Evolutionary conservation across 2,113 vertebrate genomes (phyloP), one percentile per base, ranked within the genome.

Genomic region (Poeciliopsis retropinna): DNA sequence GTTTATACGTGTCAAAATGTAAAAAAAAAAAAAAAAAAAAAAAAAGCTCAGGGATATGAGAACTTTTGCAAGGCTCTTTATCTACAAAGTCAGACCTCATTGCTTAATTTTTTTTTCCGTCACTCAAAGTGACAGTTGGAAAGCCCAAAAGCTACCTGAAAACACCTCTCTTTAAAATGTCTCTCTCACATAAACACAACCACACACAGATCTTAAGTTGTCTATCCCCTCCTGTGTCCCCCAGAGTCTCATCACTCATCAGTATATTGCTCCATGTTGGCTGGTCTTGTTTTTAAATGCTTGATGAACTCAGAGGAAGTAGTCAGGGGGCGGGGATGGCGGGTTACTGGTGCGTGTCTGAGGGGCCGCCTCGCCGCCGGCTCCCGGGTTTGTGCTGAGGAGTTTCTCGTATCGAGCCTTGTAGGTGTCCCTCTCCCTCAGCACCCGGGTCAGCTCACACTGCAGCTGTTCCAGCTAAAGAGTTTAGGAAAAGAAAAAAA

Each of bases 361-460:
- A 22, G 81, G 92, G 64, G 90, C 82, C 28, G 91, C 82, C 29
- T 93, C 91, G 37, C 78, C 83, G n/a, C 54, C 73, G 0, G 83
- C 69, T 62, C 85, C 60, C 31, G 92, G 91, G 80, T 85, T 91
- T 0, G 93, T 85, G 80, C 86, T 85, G 80, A 95, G 84, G 39
- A 95, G 93, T 88, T 95, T 95, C 92, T 95, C 95, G 22, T 94
- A 95, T 57, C 94, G 94, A 69, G 95, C 90, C 85, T 95, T 95
- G 91, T 95, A 95, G 79, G 94, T 86, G 82, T 95, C 95, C 72
- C 95, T 83, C 83, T 95, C 94, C 80, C 93, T 85, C 78, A 95
- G 82, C 65, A 95, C 94, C 13, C 93, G 92, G 28, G 91, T 92
- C 73, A 95, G 92, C 83, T 95, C 95, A 22, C 93, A 94, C 89